Base-by-base conservation (phyloP, 2,888 invertebrate species). In the Leptinotarsa rubiginosa region DNA sequence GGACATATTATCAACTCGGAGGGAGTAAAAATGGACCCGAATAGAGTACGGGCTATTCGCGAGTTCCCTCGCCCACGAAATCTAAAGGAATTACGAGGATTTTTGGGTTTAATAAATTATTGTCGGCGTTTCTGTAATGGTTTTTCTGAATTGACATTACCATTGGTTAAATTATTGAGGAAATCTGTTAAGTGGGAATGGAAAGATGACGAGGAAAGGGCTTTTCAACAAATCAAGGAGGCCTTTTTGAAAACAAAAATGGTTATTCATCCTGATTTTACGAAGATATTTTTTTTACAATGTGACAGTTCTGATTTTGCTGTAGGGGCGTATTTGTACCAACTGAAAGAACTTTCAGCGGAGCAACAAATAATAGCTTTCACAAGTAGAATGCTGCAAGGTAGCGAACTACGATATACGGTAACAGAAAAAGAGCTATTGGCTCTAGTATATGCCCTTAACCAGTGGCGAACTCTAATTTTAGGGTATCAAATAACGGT, bases 381-480 rank as follows among this genome's bases (percentile, higher is more conserved):
- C 70, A 47, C 67, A 0, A 79, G 77, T 69, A 47, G 71, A 15
- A 56, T 69, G 47, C 62, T 79, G 41, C 52, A 71, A 41, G 75
- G 73, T 20, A 31, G 52, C 2, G 59, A 69, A 64, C 15, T 72
- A 3, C 41, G 68, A 18, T 72, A 68, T 52, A 59, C 70, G 3
- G 68, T 66, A 7, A 77, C 77, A 2, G 78, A 78, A 69, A 73
- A 73, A 49, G 77, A 78, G 65, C 41, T 68, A 13, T n/a, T 68
- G 4, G 73, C 76, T 16, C 12, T 78, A 5, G 68, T 77, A 1
- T 18, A 70, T 41, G 52, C 54, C 1, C 73, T 77, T 56, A 64
- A 50, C 20, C 62, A 77, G 20, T 79, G 75, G 75, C 65, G 77
- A 2, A 31, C 47, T 13, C 70, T 77, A 15, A 20, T 79, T 16